These are phyloP conservation scores for Camponotus floridanus DNA, from an alignment of 1,140 invertebrate genomes.

Conservation along the genomic window DNA sequence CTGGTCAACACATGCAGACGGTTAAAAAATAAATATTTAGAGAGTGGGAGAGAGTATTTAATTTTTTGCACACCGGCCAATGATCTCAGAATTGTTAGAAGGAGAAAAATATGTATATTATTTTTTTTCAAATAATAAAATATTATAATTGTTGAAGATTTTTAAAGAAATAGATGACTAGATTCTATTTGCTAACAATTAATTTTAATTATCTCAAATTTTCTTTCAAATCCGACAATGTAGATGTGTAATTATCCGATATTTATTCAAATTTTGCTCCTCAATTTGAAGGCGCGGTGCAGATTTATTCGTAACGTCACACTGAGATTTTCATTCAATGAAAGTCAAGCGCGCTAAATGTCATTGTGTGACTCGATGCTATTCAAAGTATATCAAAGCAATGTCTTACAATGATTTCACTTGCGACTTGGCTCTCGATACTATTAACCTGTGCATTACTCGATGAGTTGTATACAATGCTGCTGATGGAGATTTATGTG, in stretches of 20 bases:
- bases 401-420: constrained; percentile 45
- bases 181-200: background rate
- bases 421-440: constrained; percentile 23
- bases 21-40: constrained; percentile 21
- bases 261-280: constrained; percentile 5
- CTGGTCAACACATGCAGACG: background rate
- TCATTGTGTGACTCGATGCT: constrained; percentile 21
- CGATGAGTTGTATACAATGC: constrained; percentile 41
- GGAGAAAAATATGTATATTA: background rate
- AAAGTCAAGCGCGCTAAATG: constrained; percentile 35
- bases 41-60: background rate
- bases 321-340: constrained; percentile 46
- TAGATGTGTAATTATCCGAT: constrained; percentile 25
- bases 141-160: background rate
- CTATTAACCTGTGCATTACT: constrained; percentile 21
- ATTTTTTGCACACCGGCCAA: constrained; percentile 15
- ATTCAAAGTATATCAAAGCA: constrained; percentile 31
- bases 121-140: background rate
- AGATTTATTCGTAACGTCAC: constrained; percentile 27
- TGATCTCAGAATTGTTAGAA: background rate
- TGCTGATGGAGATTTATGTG: constrained; percentile 64
- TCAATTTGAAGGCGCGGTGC: constrained; percentile 13
- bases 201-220: background rate
- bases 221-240: background rate
- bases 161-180: too few relatives aligned